phyloP scores from a whole-genome alignment of 37 sponge, comb jelly and placozoan genomes.

The Cladorhizidae sp. region DNA sequence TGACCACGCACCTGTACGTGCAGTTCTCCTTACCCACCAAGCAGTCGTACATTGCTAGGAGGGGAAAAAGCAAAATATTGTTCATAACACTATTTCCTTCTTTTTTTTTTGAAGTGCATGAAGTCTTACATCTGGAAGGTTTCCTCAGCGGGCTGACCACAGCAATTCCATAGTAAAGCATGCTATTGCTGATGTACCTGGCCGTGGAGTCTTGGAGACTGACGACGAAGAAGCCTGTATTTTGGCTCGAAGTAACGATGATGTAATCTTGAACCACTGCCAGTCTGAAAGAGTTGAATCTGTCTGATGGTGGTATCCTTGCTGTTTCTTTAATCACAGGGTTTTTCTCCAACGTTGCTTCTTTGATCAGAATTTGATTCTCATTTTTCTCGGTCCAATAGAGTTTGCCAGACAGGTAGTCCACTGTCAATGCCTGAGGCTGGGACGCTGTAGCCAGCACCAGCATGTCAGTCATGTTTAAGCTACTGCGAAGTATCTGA shows the following conservation, averaged over 20 bases:
- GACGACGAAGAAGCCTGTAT: neutral
- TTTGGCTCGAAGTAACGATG: neutral
- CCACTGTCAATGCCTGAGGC: slow-evolving; percentile 43
- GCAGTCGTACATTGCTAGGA: neutral
- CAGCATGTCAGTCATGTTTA: slow-evolving; percentile 2
- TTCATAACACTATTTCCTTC: neutral
- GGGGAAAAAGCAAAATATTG: neutral
- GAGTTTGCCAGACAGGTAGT: slow-evolving; percentile 25
- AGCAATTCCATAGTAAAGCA: neutral
- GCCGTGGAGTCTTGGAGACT: neutral
- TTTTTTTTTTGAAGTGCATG: neutral
- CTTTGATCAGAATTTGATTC: too few species aligned
- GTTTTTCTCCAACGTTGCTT: neutral
- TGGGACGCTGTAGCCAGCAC: neutral
- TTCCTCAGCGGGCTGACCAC: neutral
- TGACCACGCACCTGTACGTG: neutral
- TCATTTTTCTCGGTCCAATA: slow-evolving; percentile 40
- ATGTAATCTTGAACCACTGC: neutral
- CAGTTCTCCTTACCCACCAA: neutral
- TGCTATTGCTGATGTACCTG: neutral
- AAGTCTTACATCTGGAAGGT: neutral
- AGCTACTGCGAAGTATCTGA: neutral
- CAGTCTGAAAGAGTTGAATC: neutral
- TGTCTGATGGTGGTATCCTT: neutral
- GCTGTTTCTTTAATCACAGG: neutral